phyloP scores from a whole-genome alignment of 1,140 invertebrate species.

The Bilobella aurantiaca region DNA sequence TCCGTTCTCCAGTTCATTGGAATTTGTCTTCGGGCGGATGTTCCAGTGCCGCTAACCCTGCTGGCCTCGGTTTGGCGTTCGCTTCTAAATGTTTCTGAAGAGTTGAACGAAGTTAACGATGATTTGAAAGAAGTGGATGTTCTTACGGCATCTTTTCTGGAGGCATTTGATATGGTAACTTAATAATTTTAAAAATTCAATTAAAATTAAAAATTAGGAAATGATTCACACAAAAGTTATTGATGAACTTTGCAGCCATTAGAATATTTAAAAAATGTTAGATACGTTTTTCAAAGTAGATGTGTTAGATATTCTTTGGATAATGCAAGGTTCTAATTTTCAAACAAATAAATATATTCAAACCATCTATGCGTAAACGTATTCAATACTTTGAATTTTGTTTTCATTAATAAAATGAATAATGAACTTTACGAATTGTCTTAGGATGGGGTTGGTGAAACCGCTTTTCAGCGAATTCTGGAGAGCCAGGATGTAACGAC shows the following conservation, averaged over 20 bases:
- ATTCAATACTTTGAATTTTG: background rate
- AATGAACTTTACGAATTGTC: background rate
- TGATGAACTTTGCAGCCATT: background rate
- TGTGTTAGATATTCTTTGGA: background rate
- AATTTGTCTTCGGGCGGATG: slow-evolving; percentile 42
- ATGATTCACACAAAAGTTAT: background rate
- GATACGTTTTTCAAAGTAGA: background rate
- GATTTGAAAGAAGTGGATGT: slow-evolving; percentile 41
- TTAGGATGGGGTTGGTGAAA: background rate
- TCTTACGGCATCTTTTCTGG: slow-evolving; percentile 41
- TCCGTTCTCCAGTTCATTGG: slow-evolving; percentile 36
- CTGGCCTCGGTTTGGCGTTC: slow-evolving; percentile 40
- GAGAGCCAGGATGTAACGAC: background rate
- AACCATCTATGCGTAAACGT: background rate
- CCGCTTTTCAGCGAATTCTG: background rate
- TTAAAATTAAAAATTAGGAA: background rate
- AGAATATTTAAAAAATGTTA: background rate
- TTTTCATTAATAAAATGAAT: background rate
- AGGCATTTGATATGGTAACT: slow-evolving; percentile 40
- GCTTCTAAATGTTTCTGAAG: slow-evolving; percentile 34
- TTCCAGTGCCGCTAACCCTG: slow-evolving; percentile 41
- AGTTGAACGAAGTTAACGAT: slow-evolving; percentile 34
- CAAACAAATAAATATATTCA: background rate
- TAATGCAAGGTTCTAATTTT: background rate
- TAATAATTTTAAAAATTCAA: slow-evolving; percentile 7